phyloP scores from a whole-genome alignment of 2,888 invertebrate genomes.

The Drepana falcataria region DNA sequence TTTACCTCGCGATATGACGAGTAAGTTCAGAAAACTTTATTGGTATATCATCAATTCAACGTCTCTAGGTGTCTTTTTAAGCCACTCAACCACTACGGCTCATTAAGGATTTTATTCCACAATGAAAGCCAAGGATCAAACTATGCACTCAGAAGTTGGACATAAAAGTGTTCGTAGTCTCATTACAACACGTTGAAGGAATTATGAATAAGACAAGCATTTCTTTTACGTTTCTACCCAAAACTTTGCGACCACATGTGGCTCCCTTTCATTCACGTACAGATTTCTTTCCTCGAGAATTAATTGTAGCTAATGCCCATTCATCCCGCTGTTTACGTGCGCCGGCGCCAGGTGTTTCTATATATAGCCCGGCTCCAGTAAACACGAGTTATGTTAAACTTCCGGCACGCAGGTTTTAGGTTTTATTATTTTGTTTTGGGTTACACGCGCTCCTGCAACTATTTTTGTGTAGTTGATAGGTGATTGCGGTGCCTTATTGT shows the following conservation, averaged over 20 bases:
- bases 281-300: neutral
- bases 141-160: too few relatives aligned
- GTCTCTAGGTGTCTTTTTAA: too few relatives aligned
- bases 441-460: slow-evolving; percentile 9
- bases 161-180: too few relatives aligned
- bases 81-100: too few relatives aligned
- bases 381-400: slow-evolving; percentile 30
- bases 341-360: slow-evolving; percentile 11
- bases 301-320: neutral
- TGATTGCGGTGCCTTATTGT: neutral
- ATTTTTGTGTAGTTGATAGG: neutral
- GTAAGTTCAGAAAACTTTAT: too few relatives aligned
- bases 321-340: slow-evolving; percentile 5
- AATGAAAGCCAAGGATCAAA: too few relatives aligned
- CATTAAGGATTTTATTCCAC: too few relatives aligned
- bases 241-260: neutral
- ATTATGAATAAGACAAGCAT: neutral
- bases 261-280: neutral
- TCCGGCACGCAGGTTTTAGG: slow-evolving; percentile 23
- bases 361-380: slow-evolving; percentile 16
- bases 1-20: too few relatives aligned
- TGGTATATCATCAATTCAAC: too few relatives aligned
- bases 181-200: neutral
- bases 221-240: neutral
- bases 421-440: slow-evolving; percentile 20